phyloP scores from a whole-genome alignment of 2,888 invertebrate species.

The Thymelicus sylvestris region DNA sequence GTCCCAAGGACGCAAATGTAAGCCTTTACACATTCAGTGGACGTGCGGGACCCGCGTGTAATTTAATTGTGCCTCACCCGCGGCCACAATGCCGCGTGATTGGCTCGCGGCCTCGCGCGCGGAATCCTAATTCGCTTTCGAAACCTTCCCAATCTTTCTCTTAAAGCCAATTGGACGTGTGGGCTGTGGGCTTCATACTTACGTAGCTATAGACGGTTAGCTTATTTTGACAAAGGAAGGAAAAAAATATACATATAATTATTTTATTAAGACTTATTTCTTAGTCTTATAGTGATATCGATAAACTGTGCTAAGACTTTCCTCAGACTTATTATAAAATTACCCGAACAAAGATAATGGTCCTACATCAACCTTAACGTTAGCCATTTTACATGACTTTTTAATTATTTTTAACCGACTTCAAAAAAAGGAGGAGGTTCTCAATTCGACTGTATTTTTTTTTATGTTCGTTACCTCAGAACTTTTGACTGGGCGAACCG shows the following conservation, averaged over 20 bases:
- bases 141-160: slow-evolving; percentile 25
- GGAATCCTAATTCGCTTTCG: slow-evolving; percentile 58
- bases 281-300: too few species aligned
- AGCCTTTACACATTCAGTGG: slow-evolving; percentile 51
- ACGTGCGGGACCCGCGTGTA: slow-evolving; percentile 52
- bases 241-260: not conserved
- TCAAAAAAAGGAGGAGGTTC: too few species aligned
- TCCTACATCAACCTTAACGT: too few species aligned
- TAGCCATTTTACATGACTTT: too few species aligned
- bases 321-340: too few species aligned
- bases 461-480: too few species aligned
- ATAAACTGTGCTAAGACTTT: too few species aligned
- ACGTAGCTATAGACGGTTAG: not conserved
- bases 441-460: too few species aligned
- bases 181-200: not conserved
- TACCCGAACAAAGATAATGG: too few species aligned
- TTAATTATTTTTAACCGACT: too few species aligned
- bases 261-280: too few species aligned
- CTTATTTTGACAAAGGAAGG: not conserved
- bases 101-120: slow-evolving; percentile 59
- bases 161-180: slow-evolving; percentile 28
- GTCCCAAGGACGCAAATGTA: slow-evolving; percentile 5
- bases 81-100: slow-evolving; percentile 73
- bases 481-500: too few species aligned
- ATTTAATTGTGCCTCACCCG: slow-evolving; percentile 53